Conservation (phyloP, 2,113 vertebrate species). For the Penelope pileata region DNA sequence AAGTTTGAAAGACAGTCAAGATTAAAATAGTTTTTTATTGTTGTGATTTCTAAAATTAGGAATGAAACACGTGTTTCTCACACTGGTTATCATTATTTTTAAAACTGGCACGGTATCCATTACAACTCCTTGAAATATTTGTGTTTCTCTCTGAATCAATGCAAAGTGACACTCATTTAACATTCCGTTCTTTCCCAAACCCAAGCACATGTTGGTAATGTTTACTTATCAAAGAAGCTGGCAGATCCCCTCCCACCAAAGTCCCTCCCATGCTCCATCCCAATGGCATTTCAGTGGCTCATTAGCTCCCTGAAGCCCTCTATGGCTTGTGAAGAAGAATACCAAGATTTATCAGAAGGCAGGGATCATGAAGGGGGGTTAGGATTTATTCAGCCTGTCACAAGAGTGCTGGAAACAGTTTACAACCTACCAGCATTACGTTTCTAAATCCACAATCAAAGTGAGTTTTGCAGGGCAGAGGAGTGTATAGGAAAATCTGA, state of each 20-base stretch:
- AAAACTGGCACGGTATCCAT: not conserved
- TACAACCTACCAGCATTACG: accelerated
- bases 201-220: not conserved
- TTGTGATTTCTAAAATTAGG: not conserved
- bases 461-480: not conserved
- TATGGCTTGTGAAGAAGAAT: not conserved
- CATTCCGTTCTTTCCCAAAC: not conserved
- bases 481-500: not conserved
- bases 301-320: not conserved
- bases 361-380: not conserved
- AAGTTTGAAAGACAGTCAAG: not conserved
- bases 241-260: not conserved
- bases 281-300: not conserved
- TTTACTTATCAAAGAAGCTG: not conserved
- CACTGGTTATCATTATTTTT: not conserved
- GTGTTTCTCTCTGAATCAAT: not conserved
- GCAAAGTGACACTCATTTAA: not conserved
- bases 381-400: not conserved
- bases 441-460: not conserved
- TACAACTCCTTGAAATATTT: not conserved
- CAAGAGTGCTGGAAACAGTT: not conserved
- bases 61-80: not conserved
- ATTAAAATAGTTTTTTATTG: not conserved
- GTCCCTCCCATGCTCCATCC: not conserved
- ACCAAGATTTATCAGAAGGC: not conserved